A percentile compares a stretch with the other conserved stretches of the same genome.
These are phyloP conservation scores for Cordilura impudica DNA, from an alignment of 2,888 invertebrate genomes.

Conservation along the genomic window DNA sequence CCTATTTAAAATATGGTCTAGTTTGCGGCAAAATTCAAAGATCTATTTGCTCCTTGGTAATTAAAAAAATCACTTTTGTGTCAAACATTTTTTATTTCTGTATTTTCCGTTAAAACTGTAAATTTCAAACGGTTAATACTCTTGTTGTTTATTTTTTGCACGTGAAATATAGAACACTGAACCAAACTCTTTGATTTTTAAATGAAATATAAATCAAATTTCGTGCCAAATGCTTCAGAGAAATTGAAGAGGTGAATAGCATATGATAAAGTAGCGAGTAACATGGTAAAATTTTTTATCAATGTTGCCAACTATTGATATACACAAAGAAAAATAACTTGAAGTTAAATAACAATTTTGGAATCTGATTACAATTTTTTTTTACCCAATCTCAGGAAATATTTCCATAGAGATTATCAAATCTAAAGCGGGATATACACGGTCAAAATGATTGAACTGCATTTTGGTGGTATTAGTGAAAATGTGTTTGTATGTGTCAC, in stretches of 20 bases:
- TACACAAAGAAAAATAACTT: too few species aligned
- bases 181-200: conserved; percentile 13
- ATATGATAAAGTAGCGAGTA: neutral
- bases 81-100: neutral
- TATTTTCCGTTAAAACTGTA: conserved; percentile 45
- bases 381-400: too few species aligned
- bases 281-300: too few species aligned
- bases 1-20: conserved; percentile 61
- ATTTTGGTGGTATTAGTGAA: too few species aligned
- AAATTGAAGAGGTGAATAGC: neutral
- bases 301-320: neutral
- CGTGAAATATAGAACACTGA: neutral
- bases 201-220: conserved; percentile 43
- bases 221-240: conserved; percentile 18
- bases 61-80: neutral
- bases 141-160: neutral
- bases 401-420: too few species aligned
- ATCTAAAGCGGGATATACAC: too few species aligned
- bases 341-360: too few species aligned
- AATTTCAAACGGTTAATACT: conserved; percentile 40
- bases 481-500: too few species aligned
- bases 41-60: neutral
- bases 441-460: too few species aligned
- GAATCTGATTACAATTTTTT: too few species aligned
- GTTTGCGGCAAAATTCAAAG: conserved; percentile 38